A percentile compares a stretch with the other conserved stretches of the same genome.
phyloP scores from a whole-genome alignment of 30 jellyfish, hydroid and myxozoan genomes.

The Nemopilema nomurai region DNA sequence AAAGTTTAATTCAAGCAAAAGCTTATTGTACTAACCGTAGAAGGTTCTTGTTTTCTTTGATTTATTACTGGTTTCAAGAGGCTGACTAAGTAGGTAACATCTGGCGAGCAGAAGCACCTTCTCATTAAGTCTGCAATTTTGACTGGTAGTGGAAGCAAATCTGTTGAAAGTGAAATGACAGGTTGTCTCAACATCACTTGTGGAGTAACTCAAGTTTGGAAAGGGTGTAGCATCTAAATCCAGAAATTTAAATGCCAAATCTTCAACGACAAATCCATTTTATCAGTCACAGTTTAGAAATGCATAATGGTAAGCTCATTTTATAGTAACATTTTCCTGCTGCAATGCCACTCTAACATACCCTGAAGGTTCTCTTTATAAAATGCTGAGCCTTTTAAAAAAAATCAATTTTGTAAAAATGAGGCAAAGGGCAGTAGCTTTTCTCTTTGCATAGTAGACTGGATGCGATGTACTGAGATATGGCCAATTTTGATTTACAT shows the following conservation, averaged over 20 bases:
- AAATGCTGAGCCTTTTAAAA: too few species aligned
- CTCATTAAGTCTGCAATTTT: background rate
- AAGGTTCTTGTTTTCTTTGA: constrained; percentile 18
- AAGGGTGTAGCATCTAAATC: background rate
- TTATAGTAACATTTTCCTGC: too few species aligned
- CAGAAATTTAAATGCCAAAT: background rate
- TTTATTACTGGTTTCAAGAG: constrained; percentile 29
- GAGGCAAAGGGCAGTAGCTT: background rate
- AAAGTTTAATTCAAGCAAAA: too few species aligned
- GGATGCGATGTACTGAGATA: background rate
- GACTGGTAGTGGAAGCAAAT: constrained; percentile 32
- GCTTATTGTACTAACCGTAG: constrained; percentile 4
- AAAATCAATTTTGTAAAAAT: too few species aligned
- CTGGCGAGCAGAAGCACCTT: background rate
- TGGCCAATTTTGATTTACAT: background rate
- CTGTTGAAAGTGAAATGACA: background rate
- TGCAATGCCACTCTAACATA: too few species aligned
- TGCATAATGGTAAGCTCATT: too few species aligned
- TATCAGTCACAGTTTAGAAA: too few species aligned
- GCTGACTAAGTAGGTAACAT: constrained; percentile 18
- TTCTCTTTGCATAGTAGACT: background rate
- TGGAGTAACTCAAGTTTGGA: background rate
- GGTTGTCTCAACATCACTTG: background rate
- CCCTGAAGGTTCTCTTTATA: too few species aligned
- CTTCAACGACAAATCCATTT: too few species aligned